Evolutionary conservation across 2,888 invertebrate species (phyloP).

Genomic region (Heliconius hortense): DNA sequence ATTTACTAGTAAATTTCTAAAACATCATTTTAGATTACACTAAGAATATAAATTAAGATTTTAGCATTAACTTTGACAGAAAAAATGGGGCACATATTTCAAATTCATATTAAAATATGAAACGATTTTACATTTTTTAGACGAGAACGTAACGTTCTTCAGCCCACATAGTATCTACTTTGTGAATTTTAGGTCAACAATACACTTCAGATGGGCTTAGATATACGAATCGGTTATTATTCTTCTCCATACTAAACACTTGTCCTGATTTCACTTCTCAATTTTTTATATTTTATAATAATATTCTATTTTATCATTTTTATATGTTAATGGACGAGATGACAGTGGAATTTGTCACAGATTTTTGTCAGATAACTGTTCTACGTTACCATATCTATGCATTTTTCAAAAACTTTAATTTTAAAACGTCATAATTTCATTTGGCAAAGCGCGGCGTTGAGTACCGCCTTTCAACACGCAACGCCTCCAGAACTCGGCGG

Average conservation of each 20-base stretch:
- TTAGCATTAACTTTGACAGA: not conserved
- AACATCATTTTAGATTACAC: not conserved
- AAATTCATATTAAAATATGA: conserved; percentile 14
- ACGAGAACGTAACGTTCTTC: not conserved
- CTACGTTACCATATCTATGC: too few relatives aligned
- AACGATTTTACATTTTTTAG: conserved; percentile 1
- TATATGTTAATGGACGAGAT: not conserved
- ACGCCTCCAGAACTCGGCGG: too few relatives aligned
- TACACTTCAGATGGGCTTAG: conserved; percentile 28
- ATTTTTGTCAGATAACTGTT: not conserved
- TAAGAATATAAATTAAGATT: not conserved
- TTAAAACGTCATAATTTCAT: too few relatives aligned
- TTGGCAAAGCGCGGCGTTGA: too few relatives aligned
- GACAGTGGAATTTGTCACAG: not conserved
- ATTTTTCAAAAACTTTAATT: too few relatives aligned
- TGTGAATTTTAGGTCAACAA: conserved; percentile 28
- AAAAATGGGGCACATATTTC: not conserved
- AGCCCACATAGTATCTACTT: conserved; percentile 21
- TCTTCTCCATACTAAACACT: not conserved
- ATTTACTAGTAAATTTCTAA: not conserved
- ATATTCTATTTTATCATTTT: not conserved
- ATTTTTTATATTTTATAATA: conserved; percentile 2
- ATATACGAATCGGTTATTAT: conserved; percentile 23
- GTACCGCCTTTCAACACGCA: too few relatives aligned
- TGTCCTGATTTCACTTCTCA: conserved; percentile 12